Percentiles rank a stretch among this genome's conserved stretches.
phyloP scores from a whole-genome alignment of 2,888 invertebrate genomes.

The Creontiades dilutus region DNA sequence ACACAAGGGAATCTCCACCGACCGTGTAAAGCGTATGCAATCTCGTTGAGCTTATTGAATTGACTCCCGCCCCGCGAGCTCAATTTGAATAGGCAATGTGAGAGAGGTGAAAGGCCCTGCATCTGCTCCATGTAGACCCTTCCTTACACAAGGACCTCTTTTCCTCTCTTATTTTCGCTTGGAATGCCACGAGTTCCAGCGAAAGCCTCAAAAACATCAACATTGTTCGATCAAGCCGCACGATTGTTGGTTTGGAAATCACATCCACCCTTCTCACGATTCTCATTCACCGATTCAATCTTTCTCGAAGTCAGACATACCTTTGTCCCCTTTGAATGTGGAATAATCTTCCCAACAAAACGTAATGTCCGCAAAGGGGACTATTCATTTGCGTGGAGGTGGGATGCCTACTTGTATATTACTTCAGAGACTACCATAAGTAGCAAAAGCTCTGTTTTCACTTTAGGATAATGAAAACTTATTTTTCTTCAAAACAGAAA shows the following conservation, averaged over 20 bases:
- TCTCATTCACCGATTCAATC: too few relatives aligned
- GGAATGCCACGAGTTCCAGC: not conserved
- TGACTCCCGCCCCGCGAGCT: slow-evolving; percentile 58
- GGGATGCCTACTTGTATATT: too few relatives aligned
- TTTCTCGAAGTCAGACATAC: too few relatives aligned
- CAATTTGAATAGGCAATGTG: slow-evolving; percentile 69
- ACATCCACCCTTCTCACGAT: not conserved
- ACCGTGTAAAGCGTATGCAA: slow-evolving; percentile 71
- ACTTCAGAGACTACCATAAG: too few relatives aligned
- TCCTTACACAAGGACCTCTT: not conserved
- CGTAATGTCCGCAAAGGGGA: too few relatives aligned
- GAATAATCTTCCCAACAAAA: too few relatives aligned
- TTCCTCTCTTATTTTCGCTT: slow-evolving; percentile 20
- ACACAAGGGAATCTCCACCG: slow-evolving; percentile 55
- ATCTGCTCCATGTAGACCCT: not conserved
- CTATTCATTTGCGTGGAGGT: too few relatives aligned
- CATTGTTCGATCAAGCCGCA: slow-evolving; percentile 2
- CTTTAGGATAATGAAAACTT: too few relatives aligned
- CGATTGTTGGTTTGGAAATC: not conserved
- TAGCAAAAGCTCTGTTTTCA: too few relatives aligned
- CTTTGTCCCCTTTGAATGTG: too few relatives aligned
- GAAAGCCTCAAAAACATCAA: slow-evolving; percentile 6
- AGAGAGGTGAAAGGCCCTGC: slow-evolving; percentile 61
- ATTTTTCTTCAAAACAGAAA: too few relatives aligned
- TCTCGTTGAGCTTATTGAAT: slow-evolving; percentile 71